Conservation (phyloP, 2,888 invertebrate species). For the Smittia sp. region DNA sequence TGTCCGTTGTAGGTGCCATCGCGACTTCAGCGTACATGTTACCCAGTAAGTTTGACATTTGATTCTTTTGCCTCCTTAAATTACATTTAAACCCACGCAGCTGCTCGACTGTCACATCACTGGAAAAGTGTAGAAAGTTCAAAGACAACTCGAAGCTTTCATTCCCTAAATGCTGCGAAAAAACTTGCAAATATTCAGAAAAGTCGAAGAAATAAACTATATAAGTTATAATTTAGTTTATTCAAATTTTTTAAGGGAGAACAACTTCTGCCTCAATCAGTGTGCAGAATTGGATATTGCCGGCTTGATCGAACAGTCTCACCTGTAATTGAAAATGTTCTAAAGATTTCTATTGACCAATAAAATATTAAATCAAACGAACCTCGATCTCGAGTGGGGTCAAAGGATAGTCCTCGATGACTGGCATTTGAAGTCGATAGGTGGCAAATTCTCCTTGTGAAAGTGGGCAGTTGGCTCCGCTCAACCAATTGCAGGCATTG, state of each 20-base stretch:
- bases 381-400: neutral
- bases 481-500: neutral
- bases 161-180: constrained; percentile 8
- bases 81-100: neutral
- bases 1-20: constrained; percentile 13
- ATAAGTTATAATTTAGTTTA: neutral
- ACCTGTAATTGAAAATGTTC: no score
- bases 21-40: constrained; percentile 13
- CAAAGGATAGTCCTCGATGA: neutral
- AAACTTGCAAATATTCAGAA: constrained; percentile 5
- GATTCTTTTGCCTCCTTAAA: neutral
- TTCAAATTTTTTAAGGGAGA: neutral
- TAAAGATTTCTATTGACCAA: neutral
- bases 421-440: constrained; percentile 1
- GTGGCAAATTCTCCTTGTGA: neutral
- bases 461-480: constrained; percentile 8
- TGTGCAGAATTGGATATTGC: neutral
- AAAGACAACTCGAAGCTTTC: constrained; percentile 15
- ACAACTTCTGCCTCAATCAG: neutral
- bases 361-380: no score
- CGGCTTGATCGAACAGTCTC: neutral
- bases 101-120: neutral
- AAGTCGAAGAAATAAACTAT: neutral
- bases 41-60: constrained; percentile 20
- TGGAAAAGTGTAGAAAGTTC: constrained; percentile 4